Percentiles rank a stretch among this genome's conserved stretches.
These are phyloP conservation scores for Promerops cafer DNA, from an alignment of 2,113 vertebrate species.

Conservation along the genomic window DNA sequence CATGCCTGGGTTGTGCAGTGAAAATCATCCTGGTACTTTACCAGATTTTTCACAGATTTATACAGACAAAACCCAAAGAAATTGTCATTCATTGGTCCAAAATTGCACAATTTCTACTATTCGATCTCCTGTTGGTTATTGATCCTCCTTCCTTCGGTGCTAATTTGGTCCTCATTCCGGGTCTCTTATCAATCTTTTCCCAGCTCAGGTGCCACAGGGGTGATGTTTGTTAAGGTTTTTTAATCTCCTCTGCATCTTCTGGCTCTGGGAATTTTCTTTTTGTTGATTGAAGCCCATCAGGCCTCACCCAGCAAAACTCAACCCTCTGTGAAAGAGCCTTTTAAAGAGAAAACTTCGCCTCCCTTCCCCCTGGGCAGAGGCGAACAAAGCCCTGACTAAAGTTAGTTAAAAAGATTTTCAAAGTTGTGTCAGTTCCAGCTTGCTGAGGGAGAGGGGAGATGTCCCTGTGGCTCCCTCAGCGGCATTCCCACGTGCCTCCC, in stretches of 20 bases:
- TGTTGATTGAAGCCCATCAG: neutral
- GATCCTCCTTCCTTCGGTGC: neutral
- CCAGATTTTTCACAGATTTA: neutral
- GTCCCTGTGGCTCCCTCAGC: neutral
- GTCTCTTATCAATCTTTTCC: neutral
- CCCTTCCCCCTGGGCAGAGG: no score
- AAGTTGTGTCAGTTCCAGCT: neutral
- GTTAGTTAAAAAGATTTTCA: neutral
- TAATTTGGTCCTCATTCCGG: neutral
- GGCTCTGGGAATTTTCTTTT: neutral
- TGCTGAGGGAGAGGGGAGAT: neutral
- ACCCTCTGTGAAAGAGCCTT: accelerated
- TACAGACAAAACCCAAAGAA: neutral
- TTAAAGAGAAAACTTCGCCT: neutral
- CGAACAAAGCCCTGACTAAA: neutral
- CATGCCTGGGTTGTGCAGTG: neutral
- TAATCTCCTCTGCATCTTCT: neutral
- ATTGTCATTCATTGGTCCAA: accelerated
- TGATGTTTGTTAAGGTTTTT: neutral
- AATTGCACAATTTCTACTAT: neutral
- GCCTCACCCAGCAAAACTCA: neutral
- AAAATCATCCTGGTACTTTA: neutral
- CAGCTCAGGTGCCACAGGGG: neutral
- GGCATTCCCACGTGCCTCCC: neutral
- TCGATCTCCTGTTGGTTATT: accelerated